Percentiles rank a stretch among this genome's conserved stretches.
These are phyloP conservation scores for Agrochola lota DNA, from an alignment of 2,888 invertebrate genomes.

Conservation along the genomic window DNA sequence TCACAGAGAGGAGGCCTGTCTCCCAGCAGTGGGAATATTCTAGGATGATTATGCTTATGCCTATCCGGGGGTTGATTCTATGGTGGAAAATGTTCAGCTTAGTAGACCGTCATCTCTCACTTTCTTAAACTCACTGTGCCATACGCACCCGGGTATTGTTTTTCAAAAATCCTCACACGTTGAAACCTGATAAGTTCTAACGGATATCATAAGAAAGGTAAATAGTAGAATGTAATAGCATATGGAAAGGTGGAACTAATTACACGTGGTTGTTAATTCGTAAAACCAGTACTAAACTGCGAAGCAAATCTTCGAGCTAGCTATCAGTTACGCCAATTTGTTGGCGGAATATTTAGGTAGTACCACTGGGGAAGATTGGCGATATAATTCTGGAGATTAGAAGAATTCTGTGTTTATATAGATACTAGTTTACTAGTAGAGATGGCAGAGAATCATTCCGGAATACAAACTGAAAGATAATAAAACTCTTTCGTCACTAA, in stretches of 20 bases:
- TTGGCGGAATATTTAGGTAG: not conserved
- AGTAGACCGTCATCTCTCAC: no score
- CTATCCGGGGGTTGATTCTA: no score
- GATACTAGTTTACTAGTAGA: not conserved
- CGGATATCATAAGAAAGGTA: not conserved
- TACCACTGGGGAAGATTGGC: not conserved
- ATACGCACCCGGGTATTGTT: no score
- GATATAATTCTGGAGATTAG: not conserved
- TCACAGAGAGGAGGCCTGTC: no score
- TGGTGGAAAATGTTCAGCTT: no score
- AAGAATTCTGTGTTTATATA: not conserved
- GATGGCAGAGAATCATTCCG: not conserved
- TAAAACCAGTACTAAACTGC: not conserved
- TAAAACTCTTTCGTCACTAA: not conserved
- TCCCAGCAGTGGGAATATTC: no score
- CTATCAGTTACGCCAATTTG: not conserved
- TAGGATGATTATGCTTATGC: no score
- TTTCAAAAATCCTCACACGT: not conserved
- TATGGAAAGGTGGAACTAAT: not conserved
- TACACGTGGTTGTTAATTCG: slow-evolving; percentile 1
- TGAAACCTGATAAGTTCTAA: not conserved
- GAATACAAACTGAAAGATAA: not conserved
- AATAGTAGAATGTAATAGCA: not conserved
- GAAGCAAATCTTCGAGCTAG: not conserved
- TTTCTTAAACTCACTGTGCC: no score